Percentiles rank a stretch among this genome's conserved stretches.
Evolutionary conservation across 2,888 invertebrate species (phyloP).

Genomic region (Pterostichus madidus): DNA sequence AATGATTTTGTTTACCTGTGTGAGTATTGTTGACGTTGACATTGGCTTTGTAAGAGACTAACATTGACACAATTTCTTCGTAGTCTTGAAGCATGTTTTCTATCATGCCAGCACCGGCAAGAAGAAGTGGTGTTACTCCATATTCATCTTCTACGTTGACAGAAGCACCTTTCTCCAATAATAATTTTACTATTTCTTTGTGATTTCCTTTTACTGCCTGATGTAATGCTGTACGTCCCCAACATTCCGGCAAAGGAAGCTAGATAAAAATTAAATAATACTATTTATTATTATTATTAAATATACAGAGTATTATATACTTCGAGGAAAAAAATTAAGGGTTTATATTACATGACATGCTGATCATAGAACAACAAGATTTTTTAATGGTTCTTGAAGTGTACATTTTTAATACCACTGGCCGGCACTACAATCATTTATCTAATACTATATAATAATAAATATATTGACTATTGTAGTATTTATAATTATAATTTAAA

Average conservation of each 20-base stretch:
- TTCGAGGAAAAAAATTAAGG: too few relatives aligned
- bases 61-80: slow-evolving; percentile 73
- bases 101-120: slow-evolving; percentile 74
- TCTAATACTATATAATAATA: background rate
- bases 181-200: slow-evolving; percentile 72
- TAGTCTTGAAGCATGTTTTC: slow-evolving; percentile 71
- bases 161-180: slow-evolving; percentile 73
- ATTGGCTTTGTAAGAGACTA: slow-evolving; percentile 73
- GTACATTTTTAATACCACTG: too few relatives aligned
- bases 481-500: background rate
- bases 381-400: too few relatives aligned
- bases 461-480: slow-evolving; percentile 58
- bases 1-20: slow-evolving; percentile 64
- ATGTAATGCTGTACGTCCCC: slow-evolving; percentile 75
- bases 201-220: slow-evolving; percentile 75
- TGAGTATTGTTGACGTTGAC: slow-evolving; percentile 69
- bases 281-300: background rate
- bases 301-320: too few relatives aligned
- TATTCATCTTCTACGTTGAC: slow-evolving; percentile 74
- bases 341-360: too few relatives aligned
- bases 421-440: too few relatives aligned
- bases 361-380: too few relatives aligned
- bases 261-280: slow-evolving; percentile 67
- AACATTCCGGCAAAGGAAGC: slow-evolving; percentile 74
- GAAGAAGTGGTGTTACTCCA: slow-evolving; percentile 75